phyloP scores from a whole-genome alignment of 2,797 vertebrate genomes.

The Acanthurus leucopareius region DNA sequence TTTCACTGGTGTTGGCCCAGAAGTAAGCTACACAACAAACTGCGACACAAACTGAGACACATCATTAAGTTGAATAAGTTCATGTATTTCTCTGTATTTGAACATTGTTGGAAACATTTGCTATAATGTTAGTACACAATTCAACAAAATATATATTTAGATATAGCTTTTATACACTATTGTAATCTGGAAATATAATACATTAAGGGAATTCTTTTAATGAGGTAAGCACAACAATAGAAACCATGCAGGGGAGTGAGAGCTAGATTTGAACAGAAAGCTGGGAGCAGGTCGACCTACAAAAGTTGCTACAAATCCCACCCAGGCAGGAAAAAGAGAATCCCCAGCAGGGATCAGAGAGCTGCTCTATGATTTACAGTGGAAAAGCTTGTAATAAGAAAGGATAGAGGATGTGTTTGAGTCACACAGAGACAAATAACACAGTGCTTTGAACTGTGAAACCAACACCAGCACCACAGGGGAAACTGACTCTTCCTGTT shows the following conservation, averaged over 20 bases:
- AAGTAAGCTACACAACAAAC: too few species aligned
- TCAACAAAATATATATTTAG: too few species aligned
- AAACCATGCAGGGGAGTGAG: neutral
- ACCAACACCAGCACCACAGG: slow-evolving; percentile 20
- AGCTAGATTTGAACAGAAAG: neutral
- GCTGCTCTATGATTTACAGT: slow-evolving; percentile 9
- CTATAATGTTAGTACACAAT: too few species aligned
- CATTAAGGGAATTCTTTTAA: neutral
- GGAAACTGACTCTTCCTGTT: slow-evolving; percentile 8
- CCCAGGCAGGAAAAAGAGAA: slow-evolving; percentile 7
- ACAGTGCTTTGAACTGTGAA: slow-evolving; percentile 50
- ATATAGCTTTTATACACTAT: too few species aligned
- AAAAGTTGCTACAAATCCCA: slow-evolving; percentile 6
- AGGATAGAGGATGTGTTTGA: slow-evolving; percentile 31
- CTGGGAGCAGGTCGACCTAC: neutral
- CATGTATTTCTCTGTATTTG: too few species aligned
- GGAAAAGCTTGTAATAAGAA: slow-evolving; percentile 27
- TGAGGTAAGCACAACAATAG: neutral
- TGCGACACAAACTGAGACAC: too few species aligned
- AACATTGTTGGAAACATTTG: too few species aligned
- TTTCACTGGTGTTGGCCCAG: too few species aligned
- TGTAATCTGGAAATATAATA: too few species aligned
- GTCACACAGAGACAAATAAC: slow-evolving; percentile 47
- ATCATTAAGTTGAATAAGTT: too few species aligned
- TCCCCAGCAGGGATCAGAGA: neutral